phyloP scores from a whole-genome alignment of 1,140 invertebrate genomes.

The Colletes latitarsis region DNA sequence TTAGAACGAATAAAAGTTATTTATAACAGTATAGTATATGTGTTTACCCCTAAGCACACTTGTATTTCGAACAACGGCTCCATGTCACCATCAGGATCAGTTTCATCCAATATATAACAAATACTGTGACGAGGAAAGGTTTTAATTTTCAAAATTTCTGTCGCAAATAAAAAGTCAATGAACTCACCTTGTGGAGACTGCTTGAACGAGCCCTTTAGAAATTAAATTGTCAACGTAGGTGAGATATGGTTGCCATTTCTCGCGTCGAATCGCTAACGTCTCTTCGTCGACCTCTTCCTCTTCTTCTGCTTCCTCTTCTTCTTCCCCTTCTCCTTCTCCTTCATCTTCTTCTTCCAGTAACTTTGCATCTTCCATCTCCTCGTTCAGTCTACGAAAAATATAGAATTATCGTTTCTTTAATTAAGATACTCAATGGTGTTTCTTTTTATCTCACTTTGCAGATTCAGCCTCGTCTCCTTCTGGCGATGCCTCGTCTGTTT shows the following conservation, averaged over 20 bases:
- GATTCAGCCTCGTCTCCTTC: slow-evolving; percentile 2
- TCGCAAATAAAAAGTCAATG: no score
- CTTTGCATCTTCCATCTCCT: slow-evolving; percentile 13
- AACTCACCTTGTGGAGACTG: slow-evolving; percentile 74
- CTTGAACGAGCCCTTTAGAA: slow-evolving; percentile 83
- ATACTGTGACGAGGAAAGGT: slow-evolving; percentile 68
- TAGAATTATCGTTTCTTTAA: background rate
- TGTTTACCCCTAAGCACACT: slow-evolving; percentile 83
- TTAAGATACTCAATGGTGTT: no score
- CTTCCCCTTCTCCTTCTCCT: slow-evolving; percentile 30
- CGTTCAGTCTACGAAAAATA: background rate
- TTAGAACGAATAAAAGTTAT: no score
- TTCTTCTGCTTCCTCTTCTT: slow-evolving; percentile 16
- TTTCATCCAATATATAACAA: slow-evolving; percentile 80
- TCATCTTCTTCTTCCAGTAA: slow-evolving; percentile 13
- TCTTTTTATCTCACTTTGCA: background rate
- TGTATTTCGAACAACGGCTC: slow-evolving; percentile 84
- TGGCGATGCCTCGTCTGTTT: slow-evolving; percentile 21
- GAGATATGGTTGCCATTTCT: slow-evolving; percentile 84
- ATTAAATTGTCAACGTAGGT: slow-evolving; percentile 85
- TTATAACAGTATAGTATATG: no score
- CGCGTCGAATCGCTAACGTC: background rate
- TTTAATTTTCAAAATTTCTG: no score
- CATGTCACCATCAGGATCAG: slow-evolving; percentile 70
- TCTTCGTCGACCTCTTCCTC: slow-evolving; percentile 40